Evolutionary conservation across 2,888 invertebrate genomes (phyloP), one percentile per base, ranked within the genome.

Genomic region (Melanophora roralis): DNA sequence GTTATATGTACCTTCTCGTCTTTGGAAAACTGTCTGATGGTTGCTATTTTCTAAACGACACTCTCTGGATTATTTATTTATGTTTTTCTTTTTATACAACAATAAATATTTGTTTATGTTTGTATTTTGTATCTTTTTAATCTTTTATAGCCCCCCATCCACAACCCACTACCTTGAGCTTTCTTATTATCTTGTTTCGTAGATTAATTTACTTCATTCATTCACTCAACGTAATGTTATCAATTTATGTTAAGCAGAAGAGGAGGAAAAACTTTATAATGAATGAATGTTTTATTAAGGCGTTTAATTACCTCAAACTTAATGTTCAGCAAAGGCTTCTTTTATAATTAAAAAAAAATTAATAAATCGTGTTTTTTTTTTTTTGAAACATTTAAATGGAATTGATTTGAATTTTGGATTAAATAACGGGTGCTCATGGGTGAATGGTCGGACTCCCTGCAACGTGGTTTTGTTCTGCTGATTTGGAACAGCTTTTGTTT

Each of bases 11-110:
- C 21, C 6, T 16, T 11, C 34, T 47, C 38, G 8, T 3, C 14
- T 16, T 0, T 64, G 1, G 23, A 11, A 43, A 16, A 4, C 53
- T 36, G 8, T 16, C 12, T 40, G 57, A 11, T 34, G 59, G 43
- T 55, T 73, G 45, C 36, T 64, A 55, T 64, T 64, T 64, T 64
- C 47, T 64, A 64, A 38, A 49, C 55, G 45, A 64, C 55, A 64
- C 55, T 73, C 38, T 62, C 62, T 16, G n/a, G 0, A 55, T 64
- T 43, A 72, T 47, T 62, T 55, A 55, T 72, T 72, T 72, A 36
- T 55, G n/a, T 27, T 45, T 51, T 49, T 62, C n/a, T 55, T 9
- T 57, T 57, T 57, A 38, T 38, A 32, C 40, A 59, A 38, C 16
- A 47, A 40, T 19, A 40, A n/a, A 69, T 11, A 59, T 27, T 36